Conservation (phyloP, 30 jellyfish, hydroid and myxozoan species). For the Mastigias papua region DNA sequence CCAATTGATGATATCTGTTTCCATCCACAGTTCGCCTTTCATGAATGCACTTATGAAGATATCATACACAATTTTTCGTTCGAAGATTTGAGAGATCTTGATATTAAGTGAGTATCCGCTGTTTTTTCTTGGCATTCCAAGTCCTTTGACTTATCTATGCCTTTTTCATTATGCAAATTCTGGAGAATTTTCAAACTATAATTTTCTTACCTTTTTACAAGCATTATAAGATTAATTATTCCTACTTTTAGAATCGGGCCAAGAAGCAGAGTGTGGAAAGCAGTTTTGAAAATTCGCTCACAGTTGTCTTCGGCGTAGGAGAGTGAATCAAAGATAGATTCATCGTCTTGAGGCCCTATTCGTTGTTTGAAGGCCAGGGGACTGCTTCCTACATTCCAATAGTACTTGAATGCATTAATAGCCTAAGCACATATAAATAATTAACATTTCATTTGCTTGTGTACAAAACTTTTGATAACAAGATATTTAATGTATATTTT, state of each 20-base stretch:
- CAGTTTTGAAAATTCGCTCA: slow-evolving; percentile 35
- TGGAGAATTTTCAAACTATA: not conserved
- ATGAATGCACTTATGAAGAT: slow-evolving; percentile 82
- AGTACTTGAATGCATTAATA: too few relatives aligned
- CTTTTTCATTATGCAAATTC: not conserved
- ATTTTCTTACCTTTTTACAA: too few relatives aligned
- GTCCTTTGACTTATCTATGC: not conserved
- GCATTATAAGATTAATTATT: not conserved
- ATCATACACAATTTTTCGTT: slow-evolving; percentile 57
- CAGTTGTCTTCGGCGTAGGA: slow-evolving; percentile 4
- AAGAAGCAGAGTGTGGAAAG: slow-evolving; percentile 87
- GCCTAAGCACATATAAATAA: too few relatives aligned
- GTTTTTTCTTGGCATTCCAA: not conserved
- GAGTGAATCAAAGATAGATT: not conserved
- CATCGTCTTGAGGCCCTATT: not conserved
- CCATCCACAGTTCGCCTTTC: slow-evolving; percentile 70
- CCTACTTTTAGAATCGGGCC: slow-evolving; percentile 87
- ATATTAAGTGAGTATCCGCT: slow-evolving; percentile 59
- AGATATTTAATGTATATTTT: too few relatives aligned
- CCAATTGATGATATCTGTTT: not conserved
- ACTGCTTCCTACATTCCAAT: too few relatives aligned
- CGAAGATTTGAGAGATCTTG: slow-evolving; percentile 88
- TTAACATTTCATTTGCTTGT: too few relatives aligned
- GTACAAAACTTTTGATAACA: too few relatives aligned
- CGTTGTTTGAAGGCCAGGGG: too few relatives aligned